Conservation (phyloP, 1,140 invertebrate species). For the Belonocnema kinseyi region DNA sequence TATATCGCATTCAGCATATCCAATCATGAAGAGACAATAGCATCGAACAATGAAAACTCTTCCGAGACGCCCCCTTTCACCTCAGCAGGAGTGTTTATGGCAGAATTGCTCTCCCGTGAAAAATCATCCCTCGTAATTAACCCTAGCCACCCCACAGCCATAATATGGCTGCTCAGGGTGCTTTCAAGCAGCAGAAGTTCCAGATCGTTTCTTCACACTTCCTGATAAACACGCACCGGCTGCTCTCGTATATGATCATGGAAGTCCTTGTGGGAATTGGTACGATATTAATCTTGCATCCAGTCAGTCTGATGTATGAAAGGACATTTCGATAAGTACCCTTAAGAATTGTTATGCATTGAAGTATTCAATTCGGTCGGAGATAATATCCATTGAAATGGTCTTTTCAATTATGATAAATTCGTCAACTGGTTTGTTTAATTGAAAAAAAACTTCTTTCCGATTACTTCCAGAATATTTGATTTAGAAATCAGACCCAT, state of each 20-base stretch:
- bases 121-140: conserved; percentile 57
- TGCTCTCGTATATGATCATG: background rate
- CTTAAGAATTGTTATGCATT: background rate
- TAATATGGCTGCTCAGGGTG: conserved; percentile 35
- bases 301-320: background rate
- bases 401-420: background rate
- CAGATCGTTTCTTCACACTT: conserved; percentile 13
- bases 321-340: background rate
- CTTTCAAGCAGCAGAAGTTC: conserved; percentile 26
- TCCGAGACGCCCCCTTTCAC: conserved; percentile 56
- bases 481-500: no score
- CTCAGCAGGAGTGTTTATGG: conserved; percentile 53
- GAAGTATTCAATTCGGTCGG: background rate
- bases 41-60: conserved; percentile 53
- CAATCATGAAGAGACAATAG: conserved; percentile 57
- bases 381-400: background rate
- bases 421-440: no score
- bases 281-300: conserved; percentile 22
- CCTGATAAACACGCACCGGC: background rate
- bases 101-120: conserved; percentile 50
- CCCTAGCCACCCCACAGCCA: conserved; percentile 46
- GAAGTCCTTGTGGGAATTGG: conserved; percentile 24
- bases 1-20: conserved; percentile 57
- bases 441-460: no score
- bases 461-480: no score